These are phyloP conservation scores for Lontra canadensis DNA, from an alignment of 2,113 vertebrate genomes.

Conservation along the genomic window DNA sequence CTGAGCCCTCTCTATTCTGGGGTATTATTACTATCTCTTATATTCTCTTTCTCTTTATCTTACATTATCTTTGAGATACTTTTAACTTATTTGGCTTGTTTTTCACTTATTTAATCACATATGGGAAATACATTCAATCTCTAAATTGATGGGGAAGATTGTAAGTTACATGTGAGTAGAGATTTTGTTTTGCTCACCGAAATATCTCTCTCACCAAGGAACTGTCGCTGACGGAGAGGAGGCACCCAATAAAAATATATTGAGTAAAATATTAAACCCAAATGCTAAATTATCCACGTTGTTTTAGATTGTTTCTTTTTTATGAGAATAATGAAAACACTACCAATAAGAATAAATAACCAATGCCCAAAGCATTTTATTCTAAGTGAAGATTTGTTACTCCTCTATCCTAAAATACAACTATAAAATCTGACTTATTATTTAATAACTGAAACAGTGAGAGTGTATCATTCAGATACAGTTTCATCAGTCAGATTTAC, in stretches of 20 bases:
- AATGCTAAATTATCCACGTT: slow-evolving; percentile 3
- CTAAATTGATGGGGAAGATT: background rate
- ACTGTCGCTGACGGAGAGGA: background rate
- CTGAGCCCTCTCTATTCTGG: background rate
- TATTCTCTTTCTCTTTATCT: too few species aligned
- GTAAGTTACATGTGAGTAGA: background rate
- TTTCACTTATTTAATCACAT: background rate
- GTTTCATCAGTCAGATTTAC: background rate
- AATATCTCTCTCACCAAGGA: background rate
- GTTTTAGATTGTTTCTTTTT: slow-evolving; percentile 35
- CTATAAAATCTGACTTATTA: background rate
- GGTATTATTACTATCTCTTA: background rate
- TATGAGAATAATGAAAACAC: background rate
- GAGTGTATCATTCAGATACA: background rate
- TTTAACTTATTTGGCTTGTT: background rate
- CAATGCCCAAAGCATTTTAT: background rate
- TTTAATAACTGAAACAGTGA: background rate
- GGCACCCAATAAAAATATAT: background rate
- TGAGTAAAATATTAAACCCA: background rate
- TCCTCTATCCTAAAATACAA: background rate
- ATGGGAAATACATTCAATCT: background rate
- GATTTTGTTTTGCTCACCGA: background rate
- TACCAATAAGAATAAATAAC: background rate
- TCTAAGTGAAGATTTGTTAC: slow-evolving; percentile 19
- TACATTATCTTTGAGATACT: background rate